Evolutionary conservation across 2,113 vertebrate species (phyloP).

Genomic region (Rhabdornis inornatus): DNA sequence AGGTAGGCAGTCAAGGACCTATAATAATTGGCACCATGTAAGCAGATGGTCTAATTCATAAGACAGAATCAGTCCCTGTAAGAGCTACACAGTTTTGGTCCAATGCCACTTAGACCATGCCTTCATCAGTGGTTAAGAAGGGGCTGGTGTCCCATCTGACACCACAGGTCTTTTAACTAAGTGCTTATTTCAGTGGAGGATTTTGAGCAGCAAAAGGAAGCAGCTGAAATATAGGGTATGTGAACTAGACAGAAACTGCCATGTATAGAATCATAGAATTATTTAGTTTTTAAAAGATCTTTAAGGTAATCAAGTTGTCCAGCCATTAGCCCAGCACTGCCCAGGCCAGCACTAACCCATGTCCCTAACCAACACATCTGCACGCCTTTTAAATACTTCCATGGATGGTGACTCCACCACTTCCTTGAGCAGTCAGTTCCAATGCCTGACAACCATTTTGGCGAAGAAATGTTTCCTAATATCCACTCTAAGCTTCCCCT

Average conservation of each 20-base stretch:
- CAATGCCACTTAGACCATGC: background rate
- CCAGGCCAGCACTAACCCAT: background rate
- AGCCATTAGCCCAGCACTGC: background rate
- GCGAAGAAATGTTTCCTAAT: background rate
- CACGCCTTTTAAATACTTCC: background rate
- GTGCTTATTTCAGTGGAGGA: background rate
- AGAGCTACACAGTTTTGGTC: background rate
- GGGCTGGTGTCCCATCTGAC: background rate
- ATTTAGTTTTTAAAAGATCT: background rate
- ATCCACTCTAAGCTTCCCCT: background rate
- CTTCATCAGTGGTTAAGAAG: background rate
- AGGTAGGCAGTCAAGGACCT: background rate
- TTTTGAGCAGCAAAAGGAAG: background rate
- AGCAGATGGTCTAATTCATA: background rate
- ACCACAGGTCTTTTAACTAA: background rate
- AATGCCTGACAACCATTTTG: background rate
- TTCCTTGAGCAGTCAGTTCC: background rate
- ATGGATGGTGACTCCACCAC: background rate
- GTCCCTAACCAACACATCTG: background rate
- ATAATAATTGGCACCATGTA: background rate
- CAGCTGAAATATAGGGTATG: background rate
- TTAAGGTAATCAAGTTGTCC: background rate
- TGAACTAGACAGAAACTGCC: background rate
- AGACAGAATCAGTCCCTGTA: background rate
- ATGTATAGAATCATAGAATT: background rate